Conservation (phyloP, 2,113 vertebrate genomes). For the Thamnophis sirtalis region DNA sequence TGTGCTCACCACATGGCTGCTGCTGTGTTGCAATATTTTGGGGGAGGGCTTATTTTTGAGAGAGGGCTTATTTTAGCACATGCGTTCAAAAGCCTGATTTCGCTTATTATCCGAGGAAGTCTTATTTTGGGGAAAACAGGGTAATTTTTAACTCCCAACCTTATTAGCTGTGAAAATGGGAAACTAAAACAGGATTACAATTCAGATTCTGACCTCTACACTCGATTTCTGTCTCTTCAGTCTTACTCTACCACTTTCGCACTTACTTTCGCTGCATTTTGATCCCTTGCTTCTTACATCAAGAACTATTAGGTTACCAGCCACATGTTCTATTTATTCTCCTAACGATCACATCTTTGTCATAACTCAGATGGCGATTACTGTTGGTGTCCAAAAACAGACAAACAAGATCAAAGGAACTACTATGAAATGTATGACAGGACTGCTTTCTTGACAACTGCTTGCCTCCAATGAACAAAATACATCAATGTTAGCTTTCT, state of each 20-base stretch:
- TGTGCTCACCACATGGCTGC: no score
- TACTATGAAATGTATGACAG: constrained; percentile 3
- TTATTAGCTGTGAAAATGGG: not conserved
- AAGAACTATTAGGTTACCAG: not conserved
- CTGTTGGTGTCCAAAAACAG: constrained; percentile 17
- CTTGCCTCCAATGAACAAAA: not conserved
- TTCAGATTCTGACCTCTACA: not conserved
- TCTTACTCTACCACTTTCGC: not conserved
- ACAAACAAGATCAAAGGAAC: constrained; percentile 32
- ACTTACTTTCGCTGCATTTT: not conserved
- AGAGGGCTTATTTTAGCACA: no score
- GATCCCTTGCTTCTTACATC: not conserved
- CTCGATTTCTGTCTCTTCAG: not conserved
- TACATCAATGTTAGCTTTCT: constrained; percentile 9
- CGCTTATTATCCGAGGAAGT: no score
- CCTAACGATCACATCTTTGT: constrained; percentile 18
- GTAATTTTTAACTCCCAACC: not conserved
- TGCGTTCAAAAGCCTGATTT: no score
- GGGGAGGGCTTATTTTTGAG: no score
- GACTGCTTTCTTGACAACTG: not conserved
- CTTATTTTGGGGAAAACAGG: no score
- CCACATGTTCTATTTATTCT: constrained; percentile 18
- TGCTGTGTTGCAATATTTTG: no score
- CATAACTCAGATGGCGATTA: constrained; percentile 11
- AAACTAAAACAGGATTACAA: not conserved